These are phyloP conservation scores for Semaprochilodus insignis DNA, from an alignment of 2,797 vertebrate genomes.

Conservation along the genomic window DNA sequence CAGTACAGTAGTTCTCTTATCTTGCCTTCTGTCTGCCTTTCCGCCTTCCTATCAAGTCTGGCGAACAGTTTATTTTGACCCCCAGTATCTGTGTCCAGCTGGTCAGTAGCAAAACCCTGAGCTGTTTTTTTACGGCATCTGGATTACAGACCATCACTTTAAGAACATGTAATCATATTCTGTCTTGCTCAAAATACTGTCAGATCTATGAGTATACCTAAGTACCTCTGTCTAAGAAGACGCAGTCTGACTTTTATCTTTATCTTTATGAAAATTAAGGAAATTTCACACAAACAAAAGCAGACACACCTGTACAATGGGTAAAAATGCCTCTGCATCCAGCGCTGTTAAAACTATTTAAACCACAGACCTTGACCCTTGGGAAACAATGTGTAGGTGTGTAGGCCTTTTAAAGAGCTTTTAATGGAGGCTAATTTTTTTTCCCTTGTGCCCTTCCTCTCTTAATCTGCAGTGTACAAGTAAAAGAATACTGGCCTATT, in stretches of 20 bases:
- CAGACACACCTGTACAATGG: neutral
- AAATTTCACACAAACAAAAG: neutral
- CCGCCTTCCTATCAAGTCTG: slow-evolving; percentile 18
- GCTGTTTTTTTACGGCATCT: neutral
- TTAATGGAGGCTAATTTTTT: neutral
- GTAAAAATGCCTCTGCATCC: neutral
- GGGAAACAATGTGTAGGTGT: neutral
- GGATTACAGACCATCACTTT: neutral
- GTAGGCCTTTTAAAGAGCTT: neutral
- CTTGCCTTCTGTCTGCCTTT: slow-evolving; percentile 19
- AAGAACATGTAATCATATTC: neutral
- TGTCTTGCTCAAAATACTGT: neutral
- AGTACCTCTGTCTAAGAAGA: too few species aligned
- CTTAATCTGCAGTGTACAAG: neutral
- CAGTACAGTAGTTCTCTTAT: slow-evolving; percentile 21
- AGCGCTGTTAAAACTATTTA: neutral
- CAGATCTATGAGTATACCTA: too few species aligned
- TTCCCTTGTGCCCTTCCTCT: neutral
- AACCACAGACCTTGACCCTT: neutral
- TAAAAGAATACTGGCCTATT: neutral
- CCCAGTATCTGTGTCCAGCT: neutral
- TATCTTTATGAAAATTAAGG: neutral
- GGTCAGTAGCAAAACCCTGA: neutral
- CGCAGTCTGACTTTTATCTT: neutral
- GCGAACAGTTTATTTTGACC: slow-evolving; percentile 15